These are phyloP conservation scores for Benthosema pterotum DNA, from an alignment of 2,797 vertebrate species.

Conservation along the genomic window DNA sequence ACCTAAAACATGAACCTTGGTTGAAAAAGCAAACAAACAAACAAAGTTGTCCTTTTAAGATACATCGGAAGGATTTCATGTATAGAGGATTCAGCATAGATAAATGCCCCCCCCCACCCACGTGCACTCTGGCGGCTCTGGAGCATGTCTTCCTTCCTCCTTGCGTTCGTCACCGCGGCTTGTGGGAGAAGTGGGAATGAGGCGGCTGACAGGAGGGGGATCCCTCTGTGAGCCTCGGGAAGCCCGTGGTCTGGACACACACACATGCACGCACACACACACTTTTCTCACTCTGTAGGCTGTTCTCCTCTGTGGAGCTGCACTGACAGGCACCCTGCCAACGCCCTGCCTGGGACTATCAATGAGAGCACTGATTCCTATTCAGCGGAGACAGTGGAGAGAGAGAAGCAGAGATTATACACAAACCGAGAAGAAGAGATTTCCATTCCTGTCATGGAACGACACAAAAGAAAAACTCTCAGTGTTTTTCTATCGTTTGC, in stretches of 20 bases:
- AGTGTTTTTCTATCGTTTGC: not conserved
- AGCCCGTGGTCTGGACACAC: not conserved
- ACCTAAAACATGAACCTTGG: too few species aligned
- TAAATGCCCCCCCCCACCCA: not conserved
- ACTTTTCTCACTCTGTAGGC: not conserved
- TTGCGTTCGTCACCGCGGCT: not conserved
- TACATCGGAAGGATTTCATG: too few species aligned
- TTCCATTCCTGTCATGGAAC: not conserved
- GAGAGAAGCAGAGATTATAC: not conserved
- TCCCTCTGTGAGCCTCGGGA: conserved; percentile 17
- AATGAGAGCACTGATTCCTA: conserved; percentile 41
- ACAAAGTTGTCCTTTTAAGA: too few species aligned
- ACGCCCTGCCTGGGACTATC: conserved; percentile 46
- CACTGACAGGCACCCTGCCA: conserved; percentile 36
- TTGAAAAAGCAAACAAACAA: too few species aligned
- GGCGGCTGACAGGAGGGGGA: conserved; percentile 2
- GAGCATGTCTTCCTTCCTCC: not conserved
- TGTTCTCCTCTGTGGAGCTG: conserved; percentile 40
- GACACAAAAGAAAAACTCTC: not conserved
- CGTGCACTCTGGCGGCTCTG: not conserved
- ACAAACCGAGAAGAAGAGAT: not conserved
- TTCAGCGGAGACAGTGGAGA: conserved; percentile 28
- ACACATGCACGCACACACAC: conserved; percentile 2
- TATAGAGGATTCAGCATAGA: too few species aligned
- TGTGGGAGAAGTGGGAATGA: not conserved